phyloP scores from a whole-genome alignment of 2,888 invertebrate species.

The Bombyx huttoni region DNA sequence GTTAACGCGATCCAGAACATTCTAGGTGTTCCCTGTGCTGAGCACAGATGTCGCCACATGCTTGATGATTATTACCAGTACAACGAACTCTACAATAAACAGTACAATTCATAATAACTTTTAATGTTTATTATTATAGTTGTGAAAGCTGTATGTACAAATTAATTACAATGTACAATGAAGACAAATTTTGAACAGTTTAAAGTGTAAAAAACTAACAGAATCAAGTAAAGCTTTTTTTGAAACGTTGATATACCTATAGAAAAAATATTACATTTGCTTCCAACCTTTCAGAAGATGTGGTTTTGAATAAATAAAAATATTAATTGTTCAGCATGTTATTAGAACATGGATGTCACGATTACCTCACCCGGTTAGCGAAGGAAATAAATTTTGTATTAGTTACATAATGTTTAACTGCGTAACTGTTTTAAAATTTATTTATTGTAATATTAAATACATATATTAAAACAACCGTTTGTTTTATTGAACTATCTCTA shows the following conservation, averaged over 20 bases:
- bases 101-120: slow-evolving; percentile 8
- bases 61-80: slow-evolving; percentile 11
- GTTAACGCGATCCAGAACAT: background rate
- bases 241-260: too few species aligned
- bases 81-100: slow-evolving; percentile 17
- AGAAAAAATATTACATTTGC: too few species aligned
- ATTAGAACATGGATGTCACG: background rate
- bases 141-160: too few species aligned
- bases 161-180: too few species aligned
- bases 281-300: too few species aligned
- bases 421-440: slow-evolving; percentile 68
- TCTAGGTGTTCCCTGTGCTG: background rate
- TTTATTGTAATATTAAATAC: slow-evolving; percentile 67
- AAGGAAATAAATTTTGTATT: slow-evolving; percentile 17
- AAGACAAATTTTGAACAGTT: too few species aligned
- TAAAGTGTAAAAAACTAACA: too few species aligned
- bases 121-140: background rate
- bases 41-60: background rate
- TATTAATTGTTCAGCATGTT: background rate
- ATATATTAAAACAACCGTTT: slow-evolving; percentile 35
- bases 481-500: background rate
- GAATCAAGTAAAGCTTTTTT: too few species aligned
- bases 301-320: background rate
- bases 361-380: slow-evolving; percentile 20
- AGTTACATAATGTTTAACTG: slow-evolving; percentile 40